These are phyloP conservation scores for Caenorhabditis becei DNA, from an alignment of 2,888 invertebrate genomes.

Conservation along the genomic window DNA sequence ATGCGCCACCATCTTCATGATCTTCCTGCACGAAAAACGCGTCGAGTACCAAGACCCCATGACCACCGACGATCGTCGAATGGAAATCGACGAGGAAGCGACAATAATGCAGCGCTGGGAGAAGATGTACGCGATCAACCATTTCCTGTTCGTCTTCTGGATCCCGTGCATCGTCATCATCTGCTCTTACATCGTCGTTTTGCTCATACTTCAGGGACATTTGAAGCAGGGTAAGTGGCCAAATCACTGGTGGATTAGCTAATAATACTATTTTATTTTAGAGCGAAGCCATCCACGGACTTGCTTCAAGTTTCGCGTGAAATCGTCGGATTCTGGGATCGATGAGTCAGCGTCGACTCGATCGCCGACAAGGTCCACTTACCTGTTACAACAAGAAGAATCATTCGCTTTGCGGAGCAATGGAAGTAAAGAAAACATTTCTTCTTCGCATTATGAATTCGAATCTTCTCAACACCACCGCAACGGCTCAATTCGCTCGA, in stretches of 20 bases:
- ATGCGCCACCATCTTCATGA: slow-evolving; percentile 65
- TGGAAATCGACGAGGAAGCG: slow-evolving; percentile 56
- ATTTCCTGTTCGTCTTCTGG: slow-evolving; percentile 79
- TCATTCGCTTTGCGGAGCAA: slow-evolving; percentile 38
- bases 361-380: slow-evolving; percentile 49
- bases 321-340: slow-evolving; percentile 37
- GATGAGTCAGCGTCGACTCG: slow-evolving; percentile 28
- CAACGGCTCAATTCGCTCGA: slow-evolving; percentile 28
- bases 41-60: slow-evolving; percentile 35
- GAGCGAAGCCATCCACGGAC: slow-evolving; percentile 15
- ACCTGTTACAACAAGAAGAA: slow-evolving; percentile 50
- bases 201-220: slow-evolving; percentile 71
- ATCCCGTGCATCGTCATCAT: slow-evolving; percentile 76
- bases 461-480: slow-evolving; percentile 22
- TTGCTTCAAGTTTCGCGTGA: slow-evolving; percentile 56
- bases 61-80: slow-evolving; percentile 43
- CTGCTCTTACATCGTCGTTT: slow-evolving; percentile 70
- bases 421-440: slow-evolving; percentile 19
- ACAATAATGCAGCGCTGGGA: slow-evolving; percentile 58
- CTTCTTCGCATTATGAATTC: slow-evolving; percentile 34
- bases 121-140: slow-evolving; percentile 72
- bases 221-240: slow-evolving; percentile 51
- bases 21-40: slow-evolving; percentile 53
- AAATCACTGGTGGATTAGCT: neutral
- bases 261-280: neutral